Conservation (phyloP, 2,113 vertebrate species). For the Ornithorhynchus anatinus region DNA sequence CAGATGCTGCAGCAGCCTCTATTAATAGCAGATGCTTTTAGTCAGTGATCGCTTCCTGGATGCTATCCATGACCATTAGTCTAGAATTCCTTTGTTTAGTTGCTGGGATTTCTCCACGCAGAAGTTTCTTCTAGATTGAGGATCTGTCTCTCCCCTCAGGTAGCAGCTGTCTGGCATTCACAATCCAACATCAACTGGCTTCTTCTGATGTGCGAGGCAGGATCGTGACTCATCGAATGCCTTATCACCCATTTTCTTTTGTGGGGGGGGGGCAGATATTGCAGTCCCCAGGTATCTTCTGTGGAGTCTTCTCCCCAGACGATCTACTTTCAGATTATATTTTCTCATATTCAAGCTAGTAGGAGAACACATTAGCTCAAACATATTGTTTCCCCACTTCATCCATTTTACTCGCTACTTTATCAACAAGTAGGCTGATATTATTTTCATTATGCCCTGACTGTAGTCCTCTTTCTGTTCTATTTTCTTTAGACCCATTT, state of each 20-base stretch:
- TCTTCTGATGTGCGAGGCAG: neutral
- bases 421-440: neutral
- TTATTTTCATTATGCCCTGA: neutral
- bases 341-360: too few relatives aligned
- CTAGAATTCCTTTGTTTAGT: too few relatives aligned
- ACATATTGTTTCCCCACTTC: neutral
- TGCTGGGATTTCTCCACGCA: neutral
- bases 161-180: neutral
- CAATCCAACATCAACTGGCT: neutral
- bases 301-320: neutral
- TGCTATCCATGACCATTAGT: too few relatives aligned
- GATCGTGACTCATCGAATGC: neutral
- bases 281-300: neutral
- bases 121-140: neutral
- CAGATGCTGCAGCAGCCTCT: too few relatives aligned
- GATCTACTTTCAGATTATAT: neutral
- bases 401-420: neutral
- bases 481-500: neutral
- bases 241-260: neutral
- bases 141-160: neutral
- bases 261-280: too few relatives aligned
- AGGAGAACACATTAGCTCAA: neutral
- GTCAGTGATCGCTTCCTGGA: too few relatives aligned
- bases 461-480: neutral
- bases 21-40: too few relatives aligned